A percentile compares a stretch with the other conserved stretches of the same genome.
Conservation (phyloP, 2,888 invertebrate species). For the Sinhomidia bicolor region DNA sequence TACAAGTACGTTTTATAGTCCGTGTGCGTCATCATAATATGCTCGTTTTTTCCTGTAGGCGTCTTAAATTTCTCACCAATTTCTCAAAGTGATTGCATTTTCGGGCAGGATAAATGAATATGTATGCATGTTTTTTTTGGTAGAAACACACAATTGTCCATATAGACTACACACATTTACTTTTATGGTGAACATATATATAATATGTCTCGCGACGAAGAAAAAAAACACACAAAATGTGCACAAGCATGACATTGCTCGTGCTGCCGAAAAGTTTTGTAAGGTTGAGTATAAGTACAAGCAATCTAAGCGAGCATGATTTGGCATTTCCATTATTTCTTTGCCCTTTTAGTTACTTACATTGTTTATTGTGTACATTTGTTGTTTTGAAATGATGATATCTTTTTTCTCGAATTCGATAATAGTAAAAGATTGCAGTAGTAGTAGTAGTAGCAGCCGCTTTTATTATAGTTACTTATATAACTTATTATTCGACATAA, state of each 20-base stretch:
- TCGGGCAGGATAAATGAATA: neutral
- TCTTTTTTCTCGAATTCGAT: too few species aligned
- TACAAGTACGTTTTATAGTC: neutral
- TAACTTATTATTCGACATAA: neutral
- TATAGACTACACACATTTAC: neutral
- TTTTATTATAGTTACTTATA: neutral
- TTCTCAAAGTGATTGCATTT: slow-evolving; percentile 39
- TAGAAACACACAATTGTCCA: neutral
- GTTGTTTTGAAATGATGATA: neutral
- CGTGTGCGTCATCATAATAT: neutral
- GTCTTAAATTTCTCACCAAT: slow-evolving; percentile 35
- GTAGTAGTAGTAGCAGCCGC: neutral
- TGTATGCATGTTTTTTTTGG: neutral
- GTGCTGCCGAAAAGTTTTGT: neutral
- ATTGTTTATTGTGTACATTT: slow-evolving; percentile 11
- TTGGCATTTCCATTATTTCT: slow-evolving; percentile 23
- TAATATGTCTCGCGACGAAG: too few species aligned
- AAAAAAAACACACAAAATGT: too few species aligned
- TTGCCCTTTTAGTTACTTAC: neutral
- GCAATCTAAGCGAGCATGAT: slow-evolving; percentile 3
- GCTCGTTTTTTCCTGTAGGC: neutral
- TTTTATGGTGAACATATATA: neutral
- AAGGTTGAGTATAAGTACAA: neutral
- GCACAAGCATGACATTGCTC: neutral
- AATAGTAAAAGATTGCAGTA: neutral